Conservation (phyloP, 2,113 vertebrate genomes). For the Saccopteryx bilineata region DNA sequence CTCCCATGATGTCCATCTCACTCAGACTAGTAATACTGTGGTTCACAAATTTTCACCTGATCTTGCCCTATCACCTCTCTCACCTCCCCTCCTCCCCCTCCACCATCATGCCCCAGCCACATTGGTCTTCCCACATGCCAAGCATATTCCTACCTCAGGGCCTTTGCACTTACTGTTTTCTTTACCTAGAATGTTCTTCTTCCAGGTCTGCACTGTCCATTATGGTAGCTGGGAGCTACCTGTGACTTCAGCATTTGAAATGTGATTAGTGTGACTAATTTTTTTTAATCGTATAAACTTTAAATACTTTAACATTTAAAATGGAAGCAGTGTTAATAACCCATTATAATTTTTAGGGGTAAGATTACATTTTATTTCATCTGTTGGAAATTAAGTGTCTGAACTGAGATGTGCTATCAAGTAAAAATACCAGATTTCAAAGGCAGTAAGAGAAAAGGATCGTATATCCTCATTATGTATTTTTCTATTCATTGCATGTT, state of each 20-base stretch:
- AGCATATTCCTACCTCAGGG: not conserved
- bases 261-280: not conserved
- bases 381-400: not conserved
- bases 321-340: not conserved
- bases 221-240: not conserved
- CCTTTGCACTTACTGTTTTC: not conserved
- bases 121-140: not conserved
- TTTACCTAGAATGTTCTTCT: not conserved
- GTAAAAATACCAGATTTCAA: not conserved
- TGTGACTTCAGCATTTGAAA: constrained; percentile 6
- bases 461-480: not conserved
- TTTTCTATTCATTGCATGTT: constrained; percentile 18
- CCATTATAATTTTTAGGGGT: not conserved
- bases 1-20: not conserved
- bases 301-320: not conserved
- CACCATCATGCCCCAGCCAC: not conserved
- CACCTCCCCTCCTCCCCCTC: not conserved
- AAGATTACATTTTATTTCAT: not conserved
- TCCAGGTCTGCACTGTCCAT: not conserved
- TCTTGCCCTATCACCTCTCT: not conserved
- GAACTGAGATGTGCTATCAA: not conserved
- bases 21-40: not conserved
- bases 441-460: not conserved
- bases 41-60: not conserved
- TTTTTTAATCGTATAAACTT: not conserved